These are phyloP conservation scores for Trachemys scripta DNA, from an alignment of 2,113 vertebrate species.

Conservation along the genomic window DNA sequence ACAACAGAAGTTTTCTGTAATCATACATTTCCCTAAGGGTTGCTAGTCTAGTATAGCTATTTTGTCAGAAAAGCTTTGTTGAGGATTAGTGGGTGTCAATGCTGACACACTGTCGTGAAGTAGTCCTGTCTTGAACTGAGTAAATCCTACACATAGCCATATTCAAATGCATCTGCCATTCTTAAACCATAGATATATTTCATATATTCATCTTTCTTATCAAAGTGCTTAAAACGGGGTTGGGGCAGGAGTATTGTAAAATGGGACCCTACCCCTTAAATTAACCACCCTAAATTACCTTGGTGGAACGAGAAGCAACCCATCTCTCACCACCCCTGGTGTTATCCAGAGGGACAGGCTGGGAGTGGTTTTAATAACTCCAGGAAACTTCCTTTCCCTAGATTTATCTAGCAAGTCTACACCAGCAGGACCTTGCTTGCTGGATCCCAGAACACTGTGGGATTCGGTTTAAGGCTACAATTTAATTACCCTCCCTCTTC, in stretches of 20 bases:
- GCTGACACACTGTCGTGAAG: background rate
- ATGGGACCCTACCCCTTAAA: background rate
- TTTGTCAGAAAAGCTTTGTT: constrained; percentile 34
- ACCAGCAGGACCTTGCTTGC: background rate
- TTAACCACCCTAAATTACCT: background rate
- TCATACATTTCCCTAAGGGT: background rate
- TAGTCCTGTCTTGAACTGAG: background rate
- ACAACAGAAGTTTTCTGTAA: background rate
- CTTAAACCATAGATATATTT: background rate
- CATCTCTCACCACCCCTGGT: background rate
- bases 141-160: background rate
- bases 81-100: background rate
- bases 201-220: background rate
- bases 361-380: background rate
- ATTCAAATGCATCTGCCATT: background rate
- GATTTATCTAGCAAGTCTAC: background rate
- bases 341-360: background rate
- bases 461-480: background rate
- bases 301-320: background rate
- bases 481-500: background rate
- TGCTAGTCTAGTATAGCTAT: background rate
- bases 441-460: background rate
- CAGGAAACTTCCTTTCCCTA: background rate
- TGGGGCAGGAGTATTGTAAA: background rate
- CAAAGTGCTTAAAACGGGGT: background rate